Conservation (phyloP, 1,140 invertebrate genomes). For the Pomacea maculata region DNA sequence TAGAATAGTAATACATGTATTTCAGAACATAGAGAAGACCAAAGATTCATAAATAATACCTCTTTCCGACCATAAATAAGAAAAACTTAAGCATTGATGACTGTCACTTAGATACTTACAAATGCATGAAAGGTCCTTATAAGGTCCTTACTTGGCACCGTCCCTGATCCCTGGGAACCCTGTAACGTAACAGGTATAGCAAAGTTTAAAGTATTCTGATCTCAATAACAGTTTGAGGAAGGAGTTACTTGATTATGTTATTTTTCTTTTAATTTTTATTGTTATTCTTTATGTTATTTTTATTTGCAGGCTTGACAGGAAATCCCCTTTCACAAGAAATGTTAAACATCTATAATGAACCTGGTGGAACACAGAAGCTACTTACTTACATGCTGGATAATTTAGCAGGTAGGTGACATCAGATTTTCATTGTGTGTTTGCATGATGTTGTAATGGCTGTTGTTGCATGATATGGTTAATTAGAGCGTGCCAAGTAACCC, state of each 20-base stretch:
- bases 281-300: conserved; percentile 4
- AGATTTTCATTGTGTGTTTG: not conserved
- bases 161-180: no score
- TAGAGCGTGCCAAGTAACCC: no score
- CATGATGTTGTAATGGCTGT: no score
- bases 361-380: conserved; percentile 92
- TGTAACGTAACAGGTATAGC: no score
- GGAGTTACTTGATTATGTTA: not conserved
- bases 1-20: no score
- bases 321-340: conserved; percentile 95
- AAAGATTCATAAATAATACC: no score
- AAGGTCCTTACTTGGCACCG: no score
- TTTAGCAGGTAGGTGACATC: conserved; percentile 81
- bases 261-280: not conserved
- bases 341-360: conserved; percentile 88
- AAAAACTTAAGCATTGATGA: no score
- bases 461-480: not conserved
- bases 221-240: not conserved
- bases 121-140: no score
- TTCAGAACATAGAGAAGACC: no score
- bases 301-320: conserved; percentile 81
- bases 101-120: no score
- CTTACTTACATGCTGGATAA: conserved; percentile 91
- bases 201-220: not conserved
- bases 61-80: no score